Base-by-base conservation (phyloP, 2,113 vertebrate genomes). In the Trogon surrucura region DNA sequence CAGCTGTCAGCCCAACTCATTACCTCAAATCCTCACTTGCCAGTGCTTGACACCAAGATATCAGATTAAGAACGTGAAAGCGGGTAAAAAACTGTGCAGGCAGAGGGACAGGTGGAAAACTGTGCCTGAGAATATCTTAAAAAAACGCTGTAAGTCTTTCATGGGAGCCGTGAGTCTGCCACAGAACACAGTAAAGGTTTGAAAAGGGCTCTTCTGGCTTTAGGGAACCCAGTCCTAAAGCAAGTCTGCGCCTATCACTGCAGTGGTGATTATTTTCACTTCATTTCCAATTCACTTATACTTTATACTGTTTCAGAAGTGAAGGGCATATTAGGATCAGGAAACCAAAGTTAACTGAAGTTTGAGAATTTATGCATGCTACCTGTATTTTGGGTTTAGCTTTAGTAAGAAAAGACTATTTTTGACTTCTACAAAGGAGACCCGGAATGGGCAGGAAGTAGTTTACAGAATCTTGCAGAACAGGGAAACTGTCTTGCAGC, bases 101-200 rank as follows among this genome's bases (percentile, higher is more conserved):
- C 83, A 91, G 69, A 80, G 29, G 51, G 65, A 85, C 79, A 85
- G 60, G 80, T 80, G 47, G 75, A 91, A 94, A 93, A 64, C 80
- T 80, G 34, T 48, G 65, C 32, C 12, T 9, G 8, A 60, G 38
- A 90, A 21, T 48, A 70, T 84, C 69, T 67, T 67, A 72, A 93
- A 95, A 67, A 7, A 36, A 80, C 25, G 10, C 45, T 56, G 18
- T 45, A 78, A 58, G 21, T 80, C 80, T 61, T 89, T 32, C 47
- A 89, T 16, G 3, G 4, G 45, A 75, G 41, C 71, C 64, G 12
- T 48, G 64, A 91, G 32, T 69, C 54, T 96, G 51, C 9, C 5
- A 9, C 17, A 62, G 73, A 86, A 74, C 34, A 67, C 9, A 74
- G 69, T 20, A 67, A 34, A 91, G 34, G 32, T 47, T 74, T 86